Evolutionary conservation across 1,140 invertebrate genomes (phyloP), one percentile per base, ranked within the genome.

Genomic region (Lepidurus packardi): DNA sequence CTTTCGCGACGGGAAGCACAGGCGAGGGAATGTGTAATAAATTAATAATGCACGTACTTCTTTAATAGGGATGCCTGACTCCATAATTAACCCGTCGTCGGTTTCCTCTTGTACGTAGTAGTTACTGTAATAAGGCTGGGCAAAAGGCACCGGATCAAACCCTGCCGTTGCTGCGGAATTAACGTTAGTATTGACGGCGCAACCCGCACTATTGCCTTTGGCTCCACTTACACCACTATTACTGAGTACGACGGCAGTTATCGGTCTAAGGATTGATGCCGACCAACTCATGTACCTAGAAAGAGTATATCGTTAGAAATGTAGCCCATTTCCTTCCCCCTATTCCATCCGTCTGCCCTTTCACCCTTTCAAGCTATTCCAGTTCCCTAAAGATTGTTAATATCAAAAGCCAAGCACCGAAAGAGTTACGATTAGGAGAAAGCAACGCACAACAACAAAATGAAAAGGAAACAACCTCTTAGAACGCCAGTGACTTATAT

Each of bases 21-120:
- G 13, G 16, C 21, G 5, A 47, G 75, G n/a, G n/a, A 43, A 74
- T 16, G 53, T 21, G 43, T n/a, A 21, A 73, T 13, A 73, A 73
- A 74, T 41, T 45, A 44, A n/a, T 11, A 42, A 75, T 65, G 76
- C 43, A 75, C 84, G 85, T 83, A 94, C 91, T 85, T 93, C 92
- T 84, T 91, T 91, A 10, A 93, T 90, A 1, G 90, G 88, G 3
- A 95, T 88, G 80, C 92, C 90, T 1, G 92, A 93, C 82, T 93
- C 92, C 91, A 94, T 93, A 82, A 93, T 92, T 65, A 93, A 90
- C 1, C 92, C 92, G 82, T 94, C 93, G 83, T 95, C 93, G 0
- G 89, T 88, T 41, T 89, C 90, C 77, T 94, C 93, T 83, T 94
- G 93, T 9, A 92, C 90, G 83, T 94, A 96, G 83, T 95, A 96